These are phyloP conservation scores for Enhydra lutris DNA, from an alignment of 2,113 vertebrate genomes.

Conservation along the genomic window DNA sequence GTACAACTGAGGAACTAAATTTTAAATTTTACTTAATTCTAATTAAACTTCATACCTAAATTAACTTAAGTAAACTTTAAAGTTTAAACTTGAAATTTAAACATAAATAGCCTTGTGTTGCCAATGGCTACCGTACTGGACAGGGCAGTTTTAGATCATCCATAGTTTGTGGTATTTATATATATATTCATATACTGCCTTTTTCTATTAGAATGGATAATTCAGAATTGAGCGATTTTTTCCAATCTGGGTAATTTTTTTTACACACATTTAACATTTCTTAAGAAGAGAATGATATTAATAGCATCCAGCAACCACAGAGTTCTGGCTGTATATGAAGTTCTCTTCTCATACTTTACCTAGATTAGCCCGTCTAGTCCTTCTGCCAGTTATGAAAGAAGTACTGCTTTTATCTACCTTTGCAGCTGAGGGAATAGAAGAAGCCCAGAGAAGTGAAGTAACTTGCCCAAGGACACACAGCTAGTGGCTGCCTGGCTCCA, in stretches of 20 bases:
- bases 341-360: neutral
- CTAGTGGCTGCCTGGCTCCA: neutral
- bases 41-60: neutral
- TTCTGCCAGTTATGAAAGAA: neutral
- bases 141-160: neutral
- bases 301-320: neutral
- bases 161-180: neutral
- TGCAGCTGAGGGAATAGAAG: neutral
- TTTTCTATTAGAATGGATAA: neutral
- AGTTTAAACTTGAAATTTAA: neutral
- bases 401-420: neutral
- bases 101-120: neutral
- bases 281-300: neutral
- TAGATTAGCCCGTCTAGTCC: neutral
- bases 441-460: neutral
- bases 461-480: neutral
- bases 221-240: neutral
- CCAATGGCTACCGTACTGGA: neutral
- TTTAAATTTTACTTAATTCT: neutral
- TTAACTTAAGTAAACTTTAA: neutral
- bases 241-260: neutral
- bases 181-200: neutral
- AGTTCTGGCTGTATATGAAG: neutral
- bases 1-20: neutral
- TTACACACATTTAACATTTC: neutral